Percentiles rank a stretch among this genome's conserved stretches.
Evolutionary conservation across 2,797 vertebrate genomes (phyloP).

Genomic region (Sebastes paucispinis): DNA sequence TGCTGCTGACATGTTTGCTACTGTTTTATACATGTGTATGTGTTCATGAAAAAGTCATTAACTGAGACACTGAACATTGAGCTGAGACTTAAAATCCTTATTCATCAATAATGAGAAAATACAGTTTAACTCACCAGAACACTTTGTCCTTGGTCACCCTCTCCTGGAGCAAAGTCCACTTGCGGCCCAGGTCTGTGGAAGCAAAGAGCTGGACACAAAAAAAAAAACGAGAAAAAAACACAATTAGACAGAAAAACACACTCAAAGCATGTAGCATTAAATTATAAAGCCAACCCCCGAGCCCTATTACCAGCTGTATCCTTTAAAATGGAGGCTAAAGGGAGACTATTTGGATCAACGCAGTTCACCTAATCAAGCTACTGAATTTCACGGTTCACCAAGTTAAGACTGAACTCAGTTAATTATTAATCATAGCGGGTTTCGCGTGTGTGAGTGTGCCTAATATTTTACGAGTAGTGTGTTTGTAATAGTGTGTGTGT

Average conservation of each 20-base stretch:
- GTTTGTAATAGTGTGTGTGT: background rate
- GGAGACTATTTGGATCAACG: slow-evolving; percentile 1
- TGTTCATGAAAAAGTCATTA: background rate
- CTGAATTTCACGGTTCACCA: slow-evolving; percentile 56
- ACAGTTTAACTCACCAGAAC: slow-evolving; percentile 86
- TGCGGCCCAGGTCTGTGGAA: slow-evolving; percentile 89
- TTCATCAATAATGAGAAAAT: background rate
- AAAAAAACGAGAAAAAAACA: background rate
- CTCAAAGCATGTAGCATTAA: slow-evolving; percentile 5
- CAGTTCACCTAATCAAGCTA: slow-evolving; percentile 25
- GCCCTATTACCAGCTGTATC: slow-evolving; percentile 4
- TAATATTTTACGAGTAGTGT: slow-evolving; percentile 34
- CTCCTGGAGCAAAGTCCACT: slow-evolving; percentile 92
- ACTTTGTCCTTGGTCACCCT: slow-evolving; percentile 92
- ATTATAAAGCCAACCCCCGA: background rate
- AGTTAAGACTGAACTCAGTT: slow-evolving; percentile 46
- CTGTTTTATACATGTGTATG: no score
- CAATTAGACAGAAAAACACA: slow-evolving; percentile 8
- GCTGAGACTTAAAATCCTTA: background rate
- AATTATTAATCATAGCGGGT: slow-evolving; percentile 46
- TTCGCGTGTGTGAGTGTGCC: background rate
- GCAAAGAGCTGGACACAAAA: slow-evolving; percentile 84
- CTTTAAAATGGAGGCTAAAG: slow-evolving; percentile 19
- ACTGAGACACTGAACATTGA: background rate
- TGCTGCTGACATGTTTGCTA: no score